Conservation (phyloP, 1,140 invertebrate genomes). For the Heterodera carotae region DNA sequence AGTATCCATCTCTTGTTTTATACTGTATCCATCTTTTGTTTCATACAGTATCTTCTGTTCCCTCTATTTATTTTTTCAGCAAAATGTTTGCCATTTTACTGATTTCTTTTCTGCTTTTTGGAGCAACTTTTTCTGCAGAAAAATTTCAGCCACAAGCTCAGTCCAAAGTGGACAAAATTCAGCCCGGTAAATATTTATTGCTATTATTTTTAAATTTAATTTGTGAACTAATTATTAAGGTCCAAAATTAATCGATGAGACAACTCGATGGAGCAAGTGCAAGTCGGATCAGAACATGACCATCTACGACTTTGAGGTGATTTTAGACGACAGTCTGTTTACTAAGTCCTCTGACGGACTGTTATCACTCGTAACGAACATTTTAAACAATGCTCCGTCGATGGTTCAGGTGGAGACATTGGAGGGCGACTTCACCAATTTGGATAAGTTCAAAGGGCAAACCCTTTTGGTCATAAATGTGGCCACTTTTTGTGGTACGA, state of each 20-base stretch:
- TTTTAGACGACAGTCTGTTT: constrained; percentile 41
- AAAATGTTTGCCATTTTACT: neutral
- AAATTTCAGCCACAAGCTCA: neutral
- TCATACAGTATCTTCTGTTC: neutral
- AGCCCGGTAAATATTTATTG: constrained; percentile 8
- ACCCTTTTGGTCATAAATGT: constrained; percentile 68
- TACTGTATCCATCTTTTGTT: neutral
- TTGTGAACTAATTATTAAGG: constrained; percentile 46
- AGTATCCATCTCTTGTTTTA: neutral
- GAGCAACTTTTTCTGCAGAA: neutral
- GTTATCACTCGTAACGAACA: too few relatives aligned
- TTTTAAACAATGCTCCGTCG: neutral
- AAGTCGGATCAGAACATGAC: constrained; percentile 53
- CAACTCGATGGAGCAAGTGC: constrained; percentile 63
- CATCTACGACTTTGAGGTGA: constrained; percentile 61
- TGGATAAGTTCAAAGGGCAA: constrained; percentile 66
- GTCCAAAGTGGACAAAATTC: constrained; percentile 23
- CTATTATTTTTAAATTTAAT: too few relatives aligned
- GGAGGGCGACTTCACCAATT: constrained; percentile 61
- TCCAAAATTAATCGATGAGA: constrained; percentile 64
- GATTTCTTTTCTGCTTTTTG: neutral
- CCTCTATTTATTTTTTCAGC: neutral
- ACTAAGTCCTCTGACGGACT: too few relatives aligned
- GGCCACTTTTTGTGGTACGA: constrained; percentile 67
- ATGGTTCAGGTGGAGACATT: constrained; percentile 31